Evolutionary conservation across 64 coral and sea anemone species (phyloP), one percentile per base, ranked within the genome.

Genomic region (Platygyra sinensis): DNA sequence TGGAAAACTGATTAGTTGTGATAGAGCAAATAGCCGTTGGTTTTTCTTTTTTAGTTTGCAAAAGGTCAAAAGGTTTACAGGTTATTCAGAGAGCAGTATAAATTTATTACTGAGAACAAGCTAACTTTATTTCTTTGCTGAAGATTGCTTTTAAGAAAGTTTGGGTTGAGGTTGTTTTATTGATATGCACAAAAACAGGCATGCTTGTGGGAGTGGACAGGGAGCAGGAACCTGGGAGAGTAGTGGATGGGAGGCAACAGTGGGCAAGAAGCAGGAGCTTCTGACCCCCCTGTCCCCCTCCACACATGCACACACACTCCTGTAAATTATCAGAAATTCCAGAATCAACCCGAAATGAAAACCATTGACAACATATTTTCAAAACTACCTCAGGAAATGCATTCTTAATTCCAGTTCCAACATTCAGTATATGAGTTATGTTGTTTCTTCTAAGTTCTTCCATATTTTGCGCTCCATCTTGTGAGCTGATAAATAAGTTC

Each of bases 351-450:
- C 15, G 54, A 57, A 57, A 28, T 4, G 75, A 81, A 81, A 79
- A 62, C 49, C 22, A 77, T 80, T 36, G 13, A 33, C 22, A 62
- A 60, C 38, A 74, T 39, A 18, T 32, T 64, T 22, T 19, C 3
- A 16, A 65, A 42, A 55, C 77, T 79, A 93, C 97, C 91, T 89
- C 57, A 11, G 91, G 91, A 95, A 90, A 96, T 50, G 94, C 88
- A 92, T 99, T 99, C 46, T 57, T 55, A 20, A 99, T 81, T 16
- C 97, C 97, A 74, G 88, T 86, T 72, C 94, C 94, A 13, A 99
- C 97, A 89, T 96, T 99, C 73, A 99, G 73, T 72, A 99, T 96
- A 62, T 99, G 94, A 84, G 94, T 93, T 78, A 99, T 94, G 27
- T 94, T 75, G 29, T 93, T 52, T 5, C 83, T 73, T 18, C 16